Base-by-base conservation (phyloP, 2,797 vertebrate genomes). In the Benthosema pterotum region DNA sequence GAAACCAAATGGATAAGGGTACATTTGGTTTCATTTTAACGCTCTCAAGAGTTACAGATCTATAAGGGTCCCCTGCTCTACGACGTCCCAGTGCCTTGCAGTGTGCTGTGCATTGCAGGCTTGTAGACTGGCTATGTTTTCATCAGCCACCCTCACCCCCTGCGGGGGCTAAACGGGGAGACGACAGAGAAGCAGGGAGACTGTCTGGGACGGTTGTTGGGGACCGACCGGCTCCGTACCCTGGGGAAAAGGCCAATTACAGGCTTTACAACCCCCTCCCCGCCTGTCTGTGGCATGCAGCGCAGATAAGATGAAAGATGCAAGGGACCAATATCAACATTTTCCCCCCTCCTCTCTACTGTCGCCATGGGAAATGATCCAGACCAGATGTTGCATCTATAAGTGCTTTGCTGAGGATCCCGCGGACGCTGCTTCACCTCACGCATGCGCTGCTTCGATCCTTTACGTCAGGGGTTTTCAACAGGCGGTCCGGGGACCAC, bases 261-360 rank as follows among this genome's bases (percentile, higher is more conserved):
- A 77, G 77, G 70, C 81, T 86, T 86, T 82, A 70, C 32, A 84
- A 75, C 78, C 64, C 69, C 67, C 63, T 63, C 67, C 63, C 59
- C 59, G 74, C 70, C 74, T 79, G 82, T 78, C 83, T 87, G 69
- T 78, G 84, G 84, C 85, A 88, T 85, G 84, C 70, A 73, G 77
- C 68, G 78, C 70, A 88, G 86, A 90, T 88, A 86, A 89, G 84
- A 88, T 82, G 82, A 86, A 85, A 78, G 78, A 69, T 71, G 16
- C 70, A 79, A 42, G 14, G 56, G 66, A 82, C 60, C 51, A 80
- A 85, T 80, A 83, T 74, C 70, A 63, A 72, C 75, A 62, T 80
- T 70, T 80, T 71, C 68, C 17, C 25, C 52, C 42, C 71, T n/a
- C n/a, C n/a, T n/a, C 52, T 19, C 6, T 13, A 9, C 7, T 75